Base-by-base conservation (phyloP, 1,140 invertebrate species). In the Drosophila sechellia region DNA sequence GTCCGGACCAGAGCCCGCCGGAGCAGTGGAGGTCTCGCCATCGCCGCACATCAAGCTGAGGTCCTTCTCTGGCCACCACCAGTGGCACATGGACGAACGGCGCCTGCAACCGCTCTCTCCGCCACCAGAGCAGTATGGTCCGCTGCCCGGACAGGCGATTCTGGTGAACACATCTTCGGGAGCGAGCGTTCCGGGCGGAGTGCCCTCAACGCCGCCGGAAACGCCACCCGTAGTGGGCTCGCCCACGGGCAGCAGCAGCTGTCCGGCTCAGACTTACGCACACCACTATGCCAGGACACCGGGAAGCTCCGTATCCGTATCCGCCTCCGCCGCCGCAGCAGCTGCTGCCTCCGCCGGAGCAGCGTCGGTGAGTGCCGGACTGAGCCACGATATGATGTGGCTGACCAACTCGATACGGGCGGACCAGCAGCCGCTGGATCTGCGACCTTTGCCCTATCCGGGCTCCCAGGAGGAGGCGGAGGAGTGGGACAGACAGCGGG, bases 351-450 rank as follows among this genome's bases (percentile, higher is more conserved):
- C 77, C 50, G 79, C 79, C 95, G n/a, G 50, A 45, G 70, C 45
- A 5, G 96, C 96, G 5, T 96, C 96, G 0, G 94, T 77, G 11
- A 95, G 61, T 91, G 64, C 81, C 27, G 83, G 90, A 11, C 70
- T 94, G 8, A 93, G 94, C 61, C 95, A 96, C 53, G 95, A 95
- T 70, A 96, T 97, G 93, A 94, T 95, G 78, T 97, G 96, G 96
- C 91, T 96, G 39, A 95, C 95, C 4, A 95, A 95, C 68, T 93
- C 93, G 3, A 94, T 96, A 79, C 94, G 96, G 20, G 93, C 94
- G 42, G 96, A 97, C 71, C 95, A 95, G 2, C 94, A 96, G 81
- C 97, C 97, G 0, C 92, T 98, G 13, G 97, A 98, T 81, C 93
- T 98, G 74, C 94, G 97, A 65, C 95, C 95, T 0, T 74, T 93